Percentiles rank a stretch among this genome's conserved stretches.
phyloP scores from a whole-genome alignment of 2,888 invertebrate species.

The Lepidochrysops patricia region DNA sequence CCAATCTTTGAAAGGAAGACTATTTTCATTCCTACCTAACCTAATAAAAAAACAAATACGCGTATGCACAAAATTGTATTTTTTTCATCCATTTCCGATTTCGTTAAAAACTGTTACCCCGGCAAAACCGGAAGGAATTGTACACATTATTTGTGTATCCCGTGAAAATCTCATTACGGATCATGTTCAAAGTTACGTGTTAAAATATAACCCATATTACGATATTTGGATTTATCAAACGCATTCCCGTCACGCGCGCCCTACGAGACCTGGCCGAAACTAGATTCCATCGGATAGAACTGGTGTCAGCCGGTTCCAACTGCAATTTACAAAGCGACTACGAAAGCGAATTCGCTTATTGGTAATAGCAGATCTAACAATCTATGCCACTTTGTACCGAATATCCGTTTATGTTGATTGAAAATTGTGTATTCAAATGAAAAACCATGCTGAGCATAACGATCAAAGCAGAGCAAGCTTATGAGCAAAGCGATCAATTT shows the following conservation, averaged over 20 bases:
- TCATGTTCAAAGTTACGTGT: conserved; percentile 2
- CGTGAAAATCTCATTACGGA: conserved; percentile 3
- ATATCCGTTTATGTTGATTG: conserved; percentile 6
- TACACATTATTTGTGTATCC: not conserved
- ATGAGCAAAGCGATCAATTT: too few species aligned
- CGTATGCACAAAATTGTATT: too few species aligned
- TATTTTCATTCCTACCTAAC: too few species aligned
- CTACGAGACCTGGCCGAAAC: conserved; percentile 14
- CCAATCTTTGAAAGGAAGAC: too few species aligned
- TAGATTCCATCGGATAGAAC: conserved; percentile 13
- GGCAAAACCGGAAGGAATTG: not conserved
- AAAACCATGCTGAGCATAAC: not conserved
- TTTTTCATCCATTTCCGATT: too few species aligned
- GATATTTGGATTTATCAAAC: conserved; percentile 1
- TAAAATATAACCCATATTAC: conserved; percentile 12
- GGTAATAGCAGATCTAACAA: conserved; percentile 12
- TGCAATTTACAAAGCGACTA: conserved; percentile 15
- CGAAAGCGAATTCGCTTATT: conserved; percentile 15
- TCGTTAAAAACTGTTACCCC: too few species aligned
- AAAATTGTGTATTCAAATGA: not conserved
- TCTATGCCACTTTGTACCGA: not conserved
- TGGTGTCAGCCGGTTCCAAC: conserved; percentile 12
- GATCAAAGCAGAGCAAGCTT: too few species aligned
- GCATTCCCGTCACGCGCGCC: conserved; percentile 15
- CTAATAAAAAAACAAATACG: too few species aligned